phyloP scores from a whole-genome alignment of 1,140 invertebrate species.

The Cardiocondyla obscurior region DNA sequence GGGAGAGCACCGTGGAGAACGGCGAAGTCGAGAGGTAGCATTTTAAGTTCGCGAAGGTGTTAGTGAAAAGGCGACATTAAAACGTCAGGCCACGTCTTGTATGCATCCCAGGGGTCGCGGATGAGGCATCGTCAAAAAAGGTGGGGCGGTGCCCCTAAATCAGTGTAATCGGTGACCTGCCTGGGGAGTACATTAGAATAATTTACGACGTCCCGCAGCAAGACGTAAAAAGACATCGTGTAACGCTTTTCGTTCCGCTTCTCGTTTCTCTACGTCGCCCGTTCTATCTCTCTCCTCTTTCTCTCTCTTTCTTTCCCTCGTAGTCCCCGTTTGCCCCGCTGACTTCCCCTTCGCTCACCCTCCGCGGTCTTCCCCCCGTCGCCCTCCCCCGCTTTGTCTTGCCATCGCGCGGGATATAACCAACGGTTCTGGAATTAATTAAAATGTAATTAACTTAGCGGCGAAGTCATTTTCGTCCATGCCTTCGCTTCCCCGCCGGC shows the following conservation, averaged over 20 bases:
- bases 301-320: background rate
- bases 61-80: conserved; percentile 73
- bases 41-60: conserved; percentile 66
- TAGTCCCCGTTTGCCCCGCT: background rate
- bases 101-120: conserved; percentile 73
- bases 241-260: conserved; percentile 59
- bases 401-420: background rate
- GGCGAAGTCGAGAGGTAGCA: conserved; percentile 22
- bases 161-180: conserved; percentile 75
- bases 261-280: conserved; percentile 35
- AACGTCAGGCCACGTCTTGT: conserved; percentile 73
- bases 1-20: background rate
- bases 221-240: conserved; percentile 69
- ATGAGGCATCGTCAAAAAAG: conserved; percentile 75
- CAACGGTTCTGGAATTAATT: background rate
- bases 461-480: background rate
- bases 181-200: conserved; percentile 74
- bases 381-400: background rate
- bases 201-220: conserved; percentile 64
- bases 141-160: conserved; percentile 72
- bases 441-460: conserved; percentile 1
- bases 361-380: background rate
- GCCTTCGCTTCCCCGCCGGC: background rate
- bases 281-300: conserved; percentile 19
- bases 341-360: too few relatives aligned